Evolutionary conservation across 2,888 invertebrate species (phyloP), one percentile per base, ranked within the genome.

Genomic region (Hydraecia micacea): DNA sequence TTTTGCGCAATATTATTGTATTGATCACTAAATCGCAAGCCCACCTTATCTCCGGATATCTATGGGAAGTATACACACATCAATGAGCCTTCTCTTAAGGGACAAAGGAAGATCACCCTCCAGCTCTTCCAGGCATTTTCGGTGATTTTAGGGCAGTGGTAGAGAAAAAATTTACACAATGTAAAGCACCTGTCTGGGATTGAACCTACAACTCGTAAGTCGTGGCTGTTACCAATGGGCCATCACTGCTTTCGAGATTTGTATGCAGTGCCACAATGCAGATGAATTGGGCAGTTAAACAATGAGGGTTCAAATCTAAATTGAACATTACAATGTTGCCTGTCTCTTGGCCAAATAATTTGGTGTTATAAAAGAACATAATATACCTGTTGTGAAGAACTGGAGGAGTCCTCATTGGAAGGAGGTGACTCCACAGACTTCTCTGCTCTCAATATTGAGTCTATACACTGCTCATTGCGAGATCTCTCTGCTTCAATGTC

Each of bases 401-500:
- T 90, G 13, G 96, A 95, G 1, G 96, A 95, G 79, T 96, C 96
- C 75, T 96, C 96, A 84, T 93, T 93, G 58, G 95, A 93, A 15
- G 95, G 90, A 55, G 96, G 93, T 4, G 95, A 94, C 70, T 95
- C 96, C 1, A 93, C 91, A 65, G 93, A 92, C 77, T 95, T 97
- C 90, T 98, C 98, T 5, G 98, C 98, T 91, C 98, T 98, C 15
- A 98, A 96, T 83, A 99, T 98, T 79, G 98, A 98, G 73, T 98
- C 98, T 77, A 99, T 97, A 77, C 98, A 98, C 76, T 98, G 98
- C 91, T 99, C 99, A 90, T 98, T 98, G 68, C 98, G 97, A n/a
- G 97, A 97, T 74, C 99, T 97, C 91, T 98, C 98, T 72, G 97
- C 97, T 93, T 99, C 98, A 87, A 99, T 98, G 75, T 98, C 98